Percentiles rank a stretch among this genome's conserved stretches.
phyloP scores from a whole-genome alignment of 2,113 vertebrate genomes.

The Todiramphus saurophagus region DNA sequence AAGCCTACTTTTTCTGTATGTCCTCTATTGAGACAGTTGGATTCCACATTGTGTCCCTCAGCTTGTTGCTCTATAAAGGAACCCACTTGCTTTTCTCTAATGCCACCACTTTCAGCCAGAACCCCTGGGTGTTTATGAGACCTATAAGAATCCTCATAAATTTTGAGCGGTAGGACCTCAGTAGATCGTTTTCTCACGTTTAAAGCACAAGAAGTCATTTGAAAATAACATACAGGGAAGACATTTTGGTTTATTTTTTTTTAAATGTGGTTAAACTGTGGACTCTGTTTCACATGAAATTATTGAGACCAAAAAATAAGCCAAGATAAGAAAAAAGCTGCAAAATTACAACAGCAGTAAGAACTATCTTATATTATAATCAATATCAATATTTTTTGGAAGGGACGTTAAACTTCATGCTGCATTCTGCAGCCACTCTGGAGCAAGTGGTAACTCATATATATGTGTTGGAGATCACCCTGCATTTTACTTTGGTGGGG shows the following conservation, averaged over 20 bases:
- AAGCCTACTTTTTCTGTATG: not conserved
- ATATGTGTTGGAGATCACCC: fast-evolving
- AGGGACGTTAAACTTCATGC: not conserved
- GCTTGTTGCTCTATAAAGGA: not conserved
- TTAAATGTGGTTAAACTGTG: not conserved
- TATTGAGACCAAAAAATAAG: not conserved
- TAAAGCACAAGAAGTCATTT: not conserved
- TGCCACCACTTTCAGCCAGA: not conserved
- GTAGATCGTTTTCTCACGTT: not conserved
- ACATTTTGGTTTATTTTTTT: not conserved
- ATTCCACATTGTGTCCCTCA: not conserved
- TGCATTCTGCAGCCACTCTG: not conserved
- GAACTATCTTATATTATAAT: not conserved
- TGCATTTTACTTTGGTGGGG: not conserved
- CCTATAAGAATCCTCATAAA: fast-evolving
- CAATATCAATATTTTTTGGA: not conserved
- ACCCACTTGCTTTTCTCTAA: not conserved
- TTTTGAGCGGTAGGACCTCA: not conserved
- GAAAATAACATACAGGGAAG: not conserved
- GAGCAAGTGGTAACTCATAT: not conserved
- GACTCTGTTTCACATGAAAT: not conserved
- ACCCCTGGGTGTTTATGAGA: not conserved
- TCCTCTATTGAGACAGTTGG: not conserved
- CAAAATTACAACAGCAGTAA: not conserved
- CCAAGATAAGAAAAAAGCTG: not conserved